phyloP scores from a whole-genome alignment of 1,140 invertebrate species.

The Mercenaria mercenaria region DNA sequence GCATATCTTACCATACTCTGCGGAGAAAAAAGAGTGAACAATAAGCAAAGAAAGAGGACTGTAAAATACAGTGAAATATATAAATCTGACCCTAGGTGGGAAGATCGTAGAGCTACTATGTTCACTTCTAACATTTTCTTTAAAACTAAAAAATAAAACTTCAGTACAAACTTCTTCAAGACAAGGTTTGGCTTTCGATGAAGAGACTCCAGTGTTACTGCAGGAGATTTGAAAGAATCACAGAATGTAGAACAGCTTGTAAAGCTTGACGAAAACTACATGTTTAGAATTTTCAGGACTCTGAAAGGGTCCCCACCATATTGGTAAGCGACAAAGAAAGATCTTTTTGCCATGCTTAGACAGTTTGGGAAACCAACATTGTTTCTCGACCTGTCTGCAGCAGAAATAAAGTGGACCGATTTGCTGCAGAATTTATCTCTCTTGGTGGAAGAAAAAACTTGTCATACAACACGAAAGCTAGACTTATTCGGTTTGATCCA shows the following conservation, averaged over 20 bases:
- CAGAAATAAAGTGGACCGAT: conserved; percentile 65
- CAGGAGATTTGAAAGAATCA: not conserved
- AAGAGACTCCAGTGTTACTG: not conserved
- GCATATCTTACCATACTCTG: conserved; percentile 6
- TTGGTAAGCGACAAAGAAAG: conserved; percentile 58
- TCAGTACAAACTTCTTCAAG: not conserved
- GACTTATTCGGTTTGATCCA: conserved; percentile 66
- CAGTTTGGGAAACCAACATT: conserved; percentile 63
- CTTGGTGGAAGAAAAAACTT: conserved; percentile 15
- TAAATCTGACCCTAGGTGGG: not conserved
- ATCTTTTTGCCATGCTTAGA: conserved; percentile 68
- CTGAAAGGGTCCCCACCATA: conserved; percentile 56
- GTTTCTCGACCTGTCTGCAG: conserved; percentile 62
- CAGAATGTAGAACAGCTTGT: conserved; percentile 19
- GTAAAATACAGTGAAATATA: conserved; percentile 15
- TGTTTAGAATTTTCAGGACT: conserved; percentile 59
- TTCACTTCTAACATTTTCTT: conserved; percentile 12
- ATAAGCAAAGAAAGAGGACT: not conserved
- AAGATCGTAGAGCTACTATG: not conserved
- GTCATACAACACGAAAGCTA: conserved; percentile 48
- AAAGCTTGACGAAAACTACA: conserved; percentile 56
- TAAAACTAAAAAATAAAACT: conserved; percentile 19
- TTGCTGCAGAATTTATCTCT: conserved; percentile 8
- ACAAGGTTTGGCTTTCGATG: not conserved
- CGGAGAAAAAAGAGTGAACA: not conserved